Base-by-base conservation (phyloP, 2,113 vertebrate species). In the Mionectes macconnelli region DNA sequence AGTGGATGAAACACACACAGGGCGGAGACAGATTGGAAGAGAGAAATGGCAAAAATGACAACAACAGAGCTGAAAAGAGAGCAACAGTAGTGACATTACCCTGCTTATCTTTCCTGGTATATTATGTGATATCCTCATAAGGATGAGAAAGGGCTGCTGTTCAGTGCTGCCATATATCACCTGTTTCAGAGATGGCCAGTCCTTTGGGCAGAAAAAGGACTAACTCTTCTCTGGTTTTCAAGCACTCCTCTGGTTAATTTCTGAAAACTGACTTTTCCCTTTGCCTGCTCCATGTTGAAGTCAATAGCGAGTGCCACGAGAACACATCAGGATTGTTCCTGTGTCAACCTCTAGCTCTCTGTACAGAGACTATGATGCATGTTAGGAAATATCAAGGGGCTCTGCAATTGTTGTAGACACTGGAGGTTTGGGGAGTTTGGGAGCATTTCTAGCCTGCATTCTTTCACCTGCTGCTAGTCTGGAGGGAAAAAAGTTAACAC, bases 231-330 rank as follows among this genome's bases (percentile, higher is more conserved):
- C 33, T 52, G 50, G 13, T 42, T 90, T 79, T 72, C 33, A 59
- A 28, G 20, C 2, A n/a, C 47, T 37, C 30, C 69, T 57, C 19
- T 31, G 20, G 33, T 15, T 57, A 44, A 59, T 75, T 85, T 66
- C n/a, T 44, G 52, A 9, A 44, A 67, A 25, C 17, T 2, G 5
- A 49, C 63, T 64, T 93, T 72, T 76, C 33, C 31, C 39, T 76
- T 62, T 62, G 33, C 42, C 39, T 72, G 22, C 25, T 76, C 35
- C 28, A 8, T 31, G 20, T 62, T 75, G 27, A 60, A 83, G n/a
- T 33, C 83, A 76, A 44, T 0, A 62, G 31, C 0, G 0, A 81
- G 31, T 49, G 53, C 31, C 39, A 40, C 0, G 1, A 76, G 44
- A 40, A 69, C 64, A 22, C 5, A 33, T n/a, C 31, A 35, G 14